Base-by-base conservation (phyloP, 2,113 vertebrate species). In the Lampris incognitus region DNA sequence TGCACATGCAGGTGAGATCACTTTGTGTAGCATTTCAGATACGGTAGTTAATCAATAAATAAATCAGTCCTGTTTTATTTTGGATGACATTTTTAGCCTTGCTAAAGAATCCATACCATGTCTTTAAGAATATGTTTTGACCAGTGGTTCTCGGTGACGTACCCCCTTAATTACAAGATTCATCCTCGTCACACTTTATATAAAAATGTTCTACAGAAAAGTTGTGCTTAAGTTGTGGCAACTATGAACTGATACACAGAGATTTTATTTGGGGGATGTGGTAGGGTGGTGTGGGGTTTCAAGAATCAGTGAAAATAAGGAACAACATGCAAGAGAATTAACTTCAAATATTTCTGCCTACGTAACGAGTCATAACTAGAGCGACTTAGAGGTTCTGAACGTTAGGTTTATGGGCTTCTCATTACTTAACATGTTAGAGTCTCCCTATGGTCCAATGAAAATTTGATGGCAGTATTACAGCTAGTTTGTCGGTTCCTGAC, bases 341-440 rank as follows among this genome's bases (percentile, higher is more conserved):
- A 71, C 69, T 69, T 64, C 72, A 81, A 76, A 73, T 90, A 86
- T 85, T 74, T 88, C 89, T 85, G 72, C 74, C 76, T 75, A 64
- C 65, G 68, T 83, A 81, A 73, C 6, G 57, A 86, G 80, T 84
- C 88, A 79, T 87, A 89, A 91, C 84, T 70, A 84, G 76, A 79
- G 87, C 88, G 89, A 79, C 86, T 80, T 63, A 86, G 86, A 85
- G 67, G 80, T 86, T 85, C 75, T 88, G 63, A 80, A 88, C 77
- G 79, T 84, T 87, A 85, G 69, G 74, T 94, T 91, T 91, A 91
- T 84, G 78, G 74, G 82, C 75, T 76, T 68, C 87, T 91, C 85
- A 72, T 92, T 91, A 91, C 90, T 91, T 92, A 92, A 91, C 83
- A 88, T 87, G 88, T 86, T 90, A 85, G 76, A 77, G 78, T 83